These are phyloP conservation scores for Epinotia demarniana DNA, from an alignment of 2,888 invertebrate genomes.

Conservation along the genomic window DNA sequence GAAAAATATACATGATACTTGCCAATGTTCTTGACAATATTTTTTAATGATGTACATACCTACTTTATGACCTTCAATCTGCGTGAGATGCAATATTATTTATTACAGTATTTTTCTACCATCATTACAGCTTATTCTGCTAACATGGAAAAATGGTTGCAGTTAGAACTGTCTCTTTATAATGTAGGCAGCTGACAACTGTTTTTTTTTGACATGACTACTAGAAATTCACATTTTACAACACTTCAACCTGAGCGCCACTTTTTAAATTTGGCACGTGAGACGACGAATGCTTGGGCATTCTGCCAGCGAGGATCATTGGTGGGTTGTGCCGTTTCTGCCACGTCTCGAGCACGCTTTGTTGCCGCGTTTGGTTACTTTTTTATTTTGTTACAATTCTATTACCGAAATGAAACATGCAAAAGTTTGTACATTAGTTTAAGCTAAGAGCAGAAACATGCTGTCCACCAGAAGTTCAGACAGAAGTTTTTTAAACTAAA, in stretches of 20 bases:
- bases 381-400: not conserved
- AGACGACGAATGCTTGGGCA: conserved; percentile 20
- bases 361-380: not conserved
- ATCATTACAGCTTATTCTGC: too few species aligned
- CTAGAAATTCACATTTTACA: not conserved
- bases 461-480: too few species aligned
- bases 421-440: not conserved
- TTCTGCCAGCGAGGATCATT: conserved; percentile 24
- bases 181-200: not conserved
- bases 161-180: too few species aligned
- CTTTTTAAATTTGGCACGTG: conserved; percentile 28
- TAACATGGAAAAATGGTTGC: too few species aligned
- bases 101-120: too few species aligned
- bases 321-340: conserved; percentile 15
- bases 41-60: too few species aligned
- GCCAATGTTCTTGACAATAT: too few species aligned
- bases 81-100: too few species aligned
- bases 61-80: too few species aligned
- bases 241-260: conserved; percentile 4
- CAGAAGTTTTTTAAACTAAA: not conserved
- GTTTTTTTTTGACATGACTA: not conserved
- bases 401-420: not conserved
- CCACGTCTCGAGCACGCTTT: not conserved
- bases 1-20: too few species aligned
- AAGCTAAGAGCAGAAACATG: too few species aligned